Percentiles rank a stretch among this genome's conserved stretches.
Evolutionary conservation across 2,113 vertebrate genomes (phyloP).

Genomic region (Dissostichus mawsoni): DNA sequence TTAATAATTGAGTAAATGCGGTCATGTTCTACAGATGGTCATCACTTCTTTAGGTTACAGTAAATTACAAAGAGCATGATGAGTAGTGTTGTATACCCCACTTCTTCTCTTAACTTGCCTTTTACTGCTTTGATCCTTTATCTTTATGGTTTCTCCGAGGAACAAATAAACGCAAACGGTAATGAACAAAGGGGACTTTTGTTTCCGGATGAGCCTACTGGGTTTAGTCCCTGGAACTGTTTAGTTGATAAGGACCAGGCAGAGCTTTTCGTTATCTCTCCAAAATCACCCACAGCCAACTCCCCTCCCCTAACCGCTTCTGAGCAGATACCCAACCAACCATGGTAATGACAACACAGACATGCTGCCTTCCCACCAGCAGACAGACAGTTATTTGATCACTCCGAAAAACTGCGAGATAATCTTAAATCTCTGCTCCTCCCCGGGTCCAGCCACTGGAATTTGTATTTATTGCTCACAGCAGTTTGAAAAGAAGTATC

Average conservation of each 20-base stretch:
- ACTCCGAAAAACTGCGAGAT: neutral
- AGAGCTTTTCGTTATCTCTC: neutral
- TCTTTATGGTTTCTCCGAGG: neutral
- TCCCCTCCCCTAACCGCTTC: neutral
- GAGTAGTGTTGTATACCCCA: no score
- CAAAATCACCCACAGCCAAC: neutral
- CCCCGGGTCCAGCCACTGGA: neutral
- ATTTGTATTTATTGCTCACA: slow-evolving; percentile 37
- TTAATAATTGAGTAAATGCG: no score
- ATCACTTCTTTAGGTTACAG: no score
- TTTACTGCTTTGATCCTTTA: neutral
- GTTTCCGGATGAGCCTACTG: neutral
- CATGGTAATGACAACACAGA: neutral
- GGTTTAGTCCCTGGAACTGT: neutral
- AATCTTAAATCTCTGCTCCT: neutral
- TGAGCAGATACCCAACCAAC: neutral
- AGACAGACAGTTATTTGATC: neutral
- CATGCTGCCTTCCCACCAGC: neutral
- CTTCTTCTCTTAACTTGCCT: neutral
- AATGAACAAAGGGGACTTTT: slow-evolving; percentile 9
- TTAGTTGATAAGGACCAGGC: neutral
- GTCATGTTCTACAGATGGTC: no score
- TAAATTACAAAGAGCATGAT: neutral
- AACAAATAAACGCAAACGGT: neutral
- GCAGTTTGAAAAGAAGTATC: slow-evolving; percentile 10